A percentile compares a stretch with the other conserved stretches of the same genome.
These are phyloP conservation scores for Aldabrachelys gigantea DNA, from an alignment of 2,113 vertebrate genomes.

Conservation along the genomic window DNA sequence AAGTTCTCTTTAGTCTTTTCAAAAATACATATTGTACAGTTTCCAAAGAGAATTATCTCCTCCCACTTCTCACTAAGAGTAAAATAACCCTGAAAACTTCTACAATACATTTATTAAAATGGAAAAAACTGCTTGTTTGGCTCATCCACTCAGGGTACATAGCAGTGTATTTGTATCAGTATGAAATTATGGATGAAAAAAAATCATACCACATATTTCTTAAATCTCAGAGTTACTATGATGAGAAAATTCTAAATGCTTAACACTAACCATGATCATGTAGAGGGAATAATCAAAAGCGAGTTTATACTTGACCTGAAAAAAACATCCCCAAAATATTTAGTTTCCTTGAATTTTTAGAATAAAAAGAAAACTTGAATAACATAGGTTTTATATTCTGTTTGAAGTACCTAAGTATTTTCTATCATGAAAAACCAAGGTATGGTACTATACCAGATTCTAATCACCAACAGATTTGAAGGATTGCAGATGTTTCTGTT, in stretches of 20 bases:
- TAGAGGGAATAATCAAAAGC: neutral
- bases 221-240: neutral
- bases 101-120: neutral
- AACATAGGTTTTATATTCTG: neutral
- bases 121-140: neutral
- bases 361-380: neutral
- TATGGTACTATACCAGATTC: neutral
- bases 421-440: neutral
- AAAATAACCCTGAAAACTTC: neutral
- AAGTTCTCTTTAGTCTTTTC: neutral
- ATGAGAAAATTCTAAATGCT: neutral
- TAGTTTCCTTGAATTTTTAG: neutral
- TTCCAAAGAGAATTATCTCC: neutral
- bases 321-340: neutral
- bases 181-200: neutral
- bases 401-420: neutral
- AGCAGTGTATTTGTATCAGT: neutral
- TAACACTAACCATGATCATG: neutral
- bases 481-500: neutral
- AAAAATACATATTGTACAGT: accelerated
- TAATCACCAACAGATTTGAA: neutral
- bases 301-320: neutral
- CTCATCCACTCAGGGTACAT: neutral
- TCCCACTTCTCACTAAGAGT: neutral
- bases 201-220: neutral